These are phyloP conservation scores for Cuculus canorus DNA, from an alignment of 2,797 vertebrate species.

Conservation along the genomic window DNA sequence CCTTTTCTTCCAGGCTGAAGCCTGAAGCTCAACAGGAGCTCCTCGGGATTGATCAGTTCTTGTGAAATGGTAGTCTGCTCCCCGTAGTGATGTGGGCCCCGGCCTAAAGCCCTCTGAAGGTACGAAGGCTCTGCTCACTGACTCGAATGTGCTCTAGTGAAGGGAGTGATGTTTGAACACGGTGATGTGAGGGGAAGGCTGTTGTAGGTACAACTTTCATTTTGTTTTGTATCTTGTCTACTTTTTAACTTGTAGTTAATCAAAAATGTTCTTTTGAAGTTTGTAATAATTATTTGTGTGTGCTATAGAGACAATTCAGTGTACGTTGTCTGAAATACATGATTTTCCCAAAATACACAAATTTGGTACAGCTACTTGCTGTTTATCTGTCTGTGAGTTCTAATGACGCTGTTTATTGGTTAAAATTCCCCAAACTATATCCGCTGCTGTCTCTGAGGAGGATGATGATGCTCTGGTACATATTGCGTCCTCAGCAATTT, in stretches of 20 bases:
- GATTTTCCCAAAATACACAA: background rate
- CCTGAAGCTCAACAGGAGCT: background rate
- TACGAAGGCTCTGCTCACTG: background rate
- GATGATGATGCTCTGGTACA: background rate
- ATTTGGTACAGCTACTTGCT: background rate
- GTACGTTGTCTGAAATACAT: rapidly evolving
- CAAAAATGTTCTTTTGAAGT: background rate
- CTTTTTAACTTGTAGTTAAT: background rate
- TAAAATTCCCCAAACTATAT: background rate
- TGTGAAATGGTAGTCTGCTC: background rate
- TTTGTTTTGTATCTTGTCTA: background rate
- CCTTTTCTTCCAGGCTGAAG: background rate
- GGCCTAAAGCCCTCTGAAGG: background rate
- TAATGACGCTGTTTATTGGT: background rate
- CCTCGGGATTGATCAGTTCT: rapidly evolving
- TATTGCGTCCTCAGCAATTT: background rate
- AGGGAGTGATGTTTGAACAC: background rate
- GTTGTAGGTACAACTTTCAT: background rate
- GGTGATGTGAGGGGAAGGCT: rapidly evolving
- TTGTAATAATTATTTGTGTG: rapidly evolving
- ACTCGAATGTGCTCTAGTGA: too few species aligned
- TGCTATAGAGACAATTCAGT: background rate
- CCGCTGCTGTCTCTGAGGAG: background rate
- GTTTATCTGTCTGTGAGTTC: background rate
- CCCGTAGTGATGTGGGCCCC: background rate